phyloP scores from a whole-genome alignment of 2,888 invertebrate species.

The Xylota segnis region DNA sequence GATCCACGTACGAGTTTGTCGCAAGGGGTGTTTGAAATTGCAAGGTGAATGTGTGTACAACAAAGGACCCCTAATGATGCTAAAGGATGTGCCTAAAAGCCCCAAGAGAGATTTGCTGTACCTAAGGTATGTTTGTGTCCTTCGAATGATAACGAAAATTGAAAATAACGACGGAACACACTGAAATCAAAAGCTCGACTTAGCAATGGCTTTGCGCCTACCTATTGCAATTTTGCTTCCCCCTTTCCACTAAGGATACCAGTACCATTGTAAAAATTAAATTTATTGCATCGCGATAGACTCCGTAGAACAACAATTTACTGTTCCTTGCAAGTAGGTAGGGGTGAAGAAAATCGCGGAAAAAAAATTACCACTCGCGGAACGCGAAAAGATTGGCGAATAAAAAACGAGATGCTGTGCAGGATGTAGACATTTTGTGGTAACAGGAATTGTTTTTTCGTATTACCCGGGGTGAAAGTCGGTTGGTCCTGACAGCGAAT shows the following conservation, averaged over 20 bases:
- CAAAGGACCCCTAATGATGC: conserved; percentile 51
- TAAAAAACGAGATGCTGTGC: conserved; percentile 56
- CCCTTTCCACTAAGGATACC: background rate
- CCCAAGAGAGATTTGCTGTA: conserved; percentile 43
- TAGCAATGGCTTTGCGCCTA: background rate
- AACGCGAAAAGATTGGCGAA: conserved; percentile 65
- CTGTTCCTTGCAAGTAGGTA: background rate
- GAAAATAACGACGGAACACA: conserved; percentile 44
- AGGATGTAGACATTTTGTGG: conserved; percentile 72
- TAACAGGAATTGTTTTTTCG: conserved; percentile 61
- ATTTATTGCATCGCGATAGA: conserved; percentile 67
- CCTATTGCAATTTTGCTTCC: background rate
- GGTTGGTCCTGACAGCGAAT: conserved; percentile 30
- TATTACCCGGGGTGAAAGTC: conserved; percentile 43
- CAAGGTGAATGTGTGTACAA: background rate
- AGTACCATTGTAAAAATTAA: conserved; percentile 54
- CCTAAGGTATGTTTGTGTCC: conserved; percentile 25
- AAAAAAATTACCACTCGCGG: conserved; percentile 63
- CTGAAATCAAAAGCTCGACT: conserved; percentile 7
- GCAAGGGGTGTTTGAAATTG: conserved; percentile 16
- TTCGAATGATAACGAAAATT: conserved; percentile 44
- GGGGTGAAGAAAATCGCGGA: conserved; percentile 18
- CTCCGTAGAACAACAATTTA: conserved; percentile 30
- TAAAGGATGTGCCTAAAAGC: conserved; percentile 41
- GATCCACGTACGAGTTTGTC: conserved; percentile 31